phyloP scores from a whole-genome alignment of 2,797 vertebrate species.

The Argyrosomus regius region DNA sequence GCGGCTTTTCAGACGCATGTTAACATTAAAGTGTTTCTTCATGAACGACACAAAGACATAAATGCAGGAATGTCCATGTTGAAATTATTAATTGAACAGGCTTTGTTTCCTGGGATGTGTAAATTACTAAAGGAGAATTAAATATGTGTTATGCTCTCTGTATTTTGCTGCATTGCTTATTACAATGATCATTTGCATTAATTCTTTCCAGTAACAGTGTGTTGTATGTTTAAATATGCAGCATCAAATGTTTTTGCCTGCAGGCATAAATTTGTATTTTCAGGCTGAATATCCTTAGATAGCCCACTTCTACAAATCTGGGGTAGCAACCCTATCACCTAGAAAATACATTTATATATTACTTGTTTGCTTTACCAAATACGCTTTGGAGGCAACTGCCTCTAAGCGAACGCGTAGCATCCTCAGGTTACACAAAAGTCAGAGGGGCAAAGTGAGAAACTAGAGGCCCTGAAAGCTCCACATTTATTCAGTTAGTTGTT shows the following conservation, averaged over 20 bases:
- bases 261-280: constrained; percentile 62
- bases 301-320: constrained; percentile 42
- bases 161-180: constrained; percentile 49
- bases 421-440: neutral
- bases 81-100: constrained; percentile 49
- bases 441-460: neutral
- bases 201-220: constrained; percentile 52
- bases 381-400: constrained; percentile 21
- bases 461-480: neutral
- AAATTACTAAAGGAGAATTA: constrained; percentile 53
- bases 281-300: constrained; percentile 61
- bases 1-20: constrained; percentile 33
- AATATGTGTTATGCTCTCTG: constrained; percentile 45
- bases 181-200: constrained; percentile 61
- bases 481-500: neutral
- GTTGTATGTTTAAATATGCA: constrained; percentile 59
- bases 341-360: constrained; percentile 12
- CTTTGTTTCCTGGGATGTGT: constrained; percentile 54
- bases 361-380: constrained; percentile 33
- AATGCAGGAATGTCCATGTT: constrained; percentile 34
- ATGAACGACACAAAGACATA: constrained; percentile 30
- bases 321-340: constrained; percentile 38
- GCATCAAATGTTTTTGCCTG: constrained; percentile 59
- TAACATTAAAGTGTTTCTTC: constrained; percentile 36
- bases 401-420: neutral